Evolutionary conservation across 1,140 invertebrate species (phyloP).

Genomic region (Nymphalis io): DNA sequence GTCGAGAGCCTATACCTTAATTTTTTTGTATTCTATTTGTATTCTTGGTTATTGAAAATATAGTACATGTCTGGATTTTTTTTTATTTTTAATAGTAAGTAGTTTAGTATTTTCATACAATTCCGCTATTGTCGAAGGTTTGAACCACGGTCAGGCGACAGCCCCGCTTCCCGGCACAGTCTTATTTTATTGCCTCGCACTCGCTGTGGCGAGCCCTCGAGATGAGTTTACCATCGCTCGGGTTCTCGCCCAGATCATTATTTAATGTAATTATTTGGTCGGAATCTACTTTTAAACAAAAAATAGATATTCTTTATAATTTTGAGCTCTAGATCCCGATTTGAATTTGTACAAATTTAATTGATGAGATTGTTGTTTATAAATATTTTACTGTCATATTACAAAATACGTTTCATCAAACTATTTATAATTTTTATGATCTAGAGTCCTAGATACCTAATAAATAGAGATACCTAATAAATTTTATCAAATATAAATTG

Average conservation of each 20-base stretch:
- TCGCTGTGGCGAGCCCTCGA: slow-evolving; percentile 63
- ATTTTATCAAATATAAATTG: no score
- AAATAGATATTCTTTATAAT: slow-evolving; percentile 53
- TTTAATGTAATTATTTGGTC: slow-evolving; percentile 76
- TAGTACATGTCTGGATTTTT: background rate
- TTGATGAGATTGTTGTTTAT: no score
- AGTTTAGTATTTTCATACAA: slow-evolving; percentile 1
- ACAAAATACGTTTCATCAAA: no score
- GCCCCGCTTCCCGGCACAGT: slow-evolving; percentile 44
- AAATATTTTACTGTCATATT: no score
- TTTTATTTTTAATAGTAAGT: background rate
- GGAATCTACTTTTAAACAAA: slow-evolving; percentile 60
- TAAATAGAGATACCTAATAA: no score
- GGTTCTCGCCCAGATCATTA: slow-evolving; percentile 69
- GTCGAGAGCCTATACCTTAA: no score
- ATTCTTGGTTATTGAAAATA: background rate
- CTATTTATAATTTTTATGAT: no score
- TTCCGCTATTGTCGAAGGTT: slow-evolving; percentile 46
- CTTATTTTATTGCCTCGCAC: slow-evolving; percentile 75
- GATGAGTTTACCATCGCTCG: slow-evolving; percentile 67
- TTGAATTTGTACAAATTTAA: no score
- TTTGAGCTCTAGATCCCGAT: background rate
- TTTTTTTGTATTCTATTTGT: background rate
- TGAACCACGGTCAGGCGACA: slow-evolving; percentile 38
- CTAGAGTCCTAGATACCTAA: no score